Percentiles rank a stretch among this genome's conserved stretches.
phyloP scores from a whole-genome alignment of 1,140 invertebrate species.

The Drosophila subobscura region DNA sequence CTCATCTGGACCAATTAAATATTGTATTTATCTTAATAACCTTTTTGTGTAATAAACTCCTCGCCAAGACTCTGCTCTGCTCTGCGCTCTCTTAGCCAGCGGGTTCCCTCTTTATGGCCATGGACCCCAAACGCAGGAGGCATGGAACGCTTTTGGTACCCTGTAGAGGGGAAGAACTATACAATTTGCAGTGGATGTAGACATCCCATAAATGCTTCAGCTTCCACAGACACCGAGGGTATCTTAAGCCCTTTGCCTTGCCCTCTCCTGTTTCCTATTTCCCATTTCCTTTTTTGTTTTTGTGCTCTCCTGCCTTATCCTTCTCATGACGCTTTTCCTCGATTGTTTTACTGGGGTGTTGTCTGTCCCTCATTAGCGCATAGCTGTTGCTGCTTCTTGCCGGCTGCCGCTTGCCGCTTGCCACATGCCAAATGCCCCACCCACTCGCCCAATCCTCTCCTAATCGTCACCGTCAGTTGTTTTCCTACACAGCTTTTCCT shows the following conservation, averaged over 20 bases:
- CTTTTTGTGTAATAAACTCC: slow-evolving; percentile 53
- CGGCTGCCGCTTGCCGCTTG: not conserved
- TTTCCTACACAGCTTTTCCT: slow-evolving; percentile 7
- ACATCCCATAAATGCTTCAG: too few relatives aligned
- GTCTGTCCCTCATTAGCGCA: slow-evolving; percentile 46
- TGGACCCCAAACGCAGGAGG: too few relatives aligned
- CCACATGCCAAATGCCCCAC: not conserved
- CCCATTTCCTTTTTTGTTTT: not conserved
- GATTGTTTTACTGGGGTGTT: slow-evolving; percentile 19
- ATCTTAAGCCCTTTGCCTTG: too few relatives aligned
- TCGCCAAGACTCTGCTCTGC: slow-evolving; percentile 13
- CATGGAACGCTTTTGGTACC: too few relatives aligned
- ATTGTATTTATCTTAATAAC: slow-evolving; percentile 52
- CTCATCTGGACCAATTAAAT: slow-evolving; percentile 36
- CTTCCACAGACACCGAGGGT: too few relatives aligned
- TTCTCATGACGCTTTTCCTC: not conserved
- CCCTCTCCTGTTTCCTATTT: not conserved
- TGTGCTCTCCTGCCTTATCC: too few relatives aligned
- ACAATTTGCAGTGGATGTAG: too few relatives aligned
- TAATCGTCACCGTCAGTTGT: slow-evolving; percentile 23
- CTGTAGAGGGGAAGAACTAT: too few relatives aligned
- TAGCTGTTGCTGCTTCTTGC: slow-evolving; percentile 17
- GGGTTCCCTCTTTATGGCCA: too few relatives aligned
- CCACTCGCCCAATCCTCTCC: not conserved
- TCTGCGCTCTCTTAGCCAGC: not conserved